Conservation (phyloP, 2,797 vertebrate species). For the Manis crassicaudata region DNA sequence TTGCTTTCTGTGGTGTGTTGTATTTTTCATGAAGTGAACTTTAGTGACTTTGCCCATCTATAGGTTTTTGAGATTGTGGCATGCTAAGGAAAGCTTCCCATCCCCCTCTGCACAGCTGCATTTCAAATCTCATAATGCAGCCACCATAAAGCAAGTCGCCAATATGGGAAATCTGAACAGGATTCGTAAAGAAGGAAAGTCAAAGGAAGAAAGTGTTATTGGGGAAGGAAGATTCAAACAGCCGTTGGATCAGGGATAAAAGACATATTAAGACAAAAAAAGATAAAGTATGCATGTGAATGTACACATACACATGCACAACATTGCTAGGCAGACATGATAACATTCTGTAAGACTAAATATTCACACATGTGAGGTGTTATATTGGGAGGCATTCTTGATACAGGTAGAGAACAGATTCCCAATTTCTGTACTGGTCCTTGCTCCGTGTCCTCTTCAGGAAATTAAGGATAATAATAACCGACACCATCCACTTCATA, state of each 20-base stretch:
- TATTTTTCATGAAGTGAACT: constrained; percentile 89
- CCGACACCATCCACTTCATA: neutral
- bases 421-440: neutral
- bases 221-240: neutral
- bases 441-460: neutral
- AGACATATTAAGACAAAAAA: neutral
- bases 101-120: neutral
- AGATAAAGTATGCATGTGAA: neutral
- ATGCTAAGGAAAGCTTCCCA: constrained; percentile 68
- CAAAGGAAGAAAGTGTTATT: neutral
- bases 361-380: neutral
- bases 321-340: neutral
- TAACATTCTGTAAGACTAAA: neutral
- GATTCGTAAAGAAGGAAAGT: neutral
- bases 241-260: neutral
- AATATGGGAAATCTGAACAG: neutral
- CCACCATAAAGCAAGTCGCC: neutral
- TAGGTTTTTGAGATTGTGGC: constrained; percentile 74
- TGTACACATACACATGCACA: neutral
- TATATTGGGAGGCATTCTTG: neutral
- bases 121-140: neutral
- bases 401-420: neutral
- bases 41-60: constrained; percentile 82
- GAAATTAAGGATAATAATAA: constrained; percentile 3
- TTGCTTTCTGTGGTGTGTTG: constrained; percentile 81